Evolutionary conservation across 2,888 invertebrate species (phyloP).

Genomic region (Melolontha melolontha): DNA sequence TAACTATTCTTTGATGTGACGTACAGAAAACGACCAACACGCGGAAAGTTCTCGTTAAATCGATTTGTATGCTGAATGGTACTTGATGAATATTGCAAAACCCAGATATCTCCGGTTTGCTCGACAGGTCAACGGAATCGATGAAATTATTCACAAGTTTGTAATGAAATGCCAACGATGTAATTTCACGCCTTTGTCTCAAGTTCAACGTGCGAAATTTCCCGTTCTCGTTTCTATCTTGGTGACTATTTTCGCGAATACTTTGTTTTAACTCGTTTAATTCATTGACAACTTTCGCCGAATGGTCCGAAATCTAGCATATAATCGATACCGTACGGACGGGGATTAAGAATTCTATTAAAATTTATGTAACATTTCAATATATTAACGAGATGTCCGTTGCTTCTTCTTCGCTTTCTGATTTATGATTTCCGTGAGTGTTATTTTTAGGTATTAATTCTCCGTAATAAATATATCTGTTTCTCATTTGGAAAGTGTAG

Average conservation of each 20-base stretch:
- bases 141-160: conserved; percentile 39
- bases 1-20: conserved; percentile 17
- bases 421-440: conserved; percentile 20
- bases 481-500: conserved; percentile 9
- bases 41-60: conserved; percentile 23
- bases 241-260: background rate
- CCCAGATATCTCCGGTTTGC: conserved; percentile 26
- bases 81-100: conserved; percentile 36
- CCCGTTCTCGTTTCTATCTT: conserved; percentile 19
- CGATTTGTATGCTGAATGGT: conserved; percentile 29
- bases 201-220: conserved; percentile 29
- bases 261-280: conserved; percentile 2
- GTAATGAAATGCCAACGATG: conserved; percentile 39
- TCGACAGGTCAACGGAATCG: conserved; percentile 27
- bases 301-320: conserved; percentile 6
- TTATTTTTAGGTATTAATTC: conserved; percentile 34
- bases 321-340: conserved; percentile 21
- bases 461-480: conserved; percentile 24
- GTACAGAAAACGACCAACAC: conserved; percentile 10
- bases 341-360: conserved; percentile 23
- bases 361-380: conserved; percentile 29
- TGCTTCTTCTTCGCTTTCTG: conserved; percentile 14
- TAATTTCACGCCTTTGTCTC: conserved; percentile 34
- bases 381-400: conserved; percentile 1
- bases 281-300: conserved; percentile 22